Conservation (phyloP, 2,113 vertebrate species). For the Calidris pugnax region DNA sequence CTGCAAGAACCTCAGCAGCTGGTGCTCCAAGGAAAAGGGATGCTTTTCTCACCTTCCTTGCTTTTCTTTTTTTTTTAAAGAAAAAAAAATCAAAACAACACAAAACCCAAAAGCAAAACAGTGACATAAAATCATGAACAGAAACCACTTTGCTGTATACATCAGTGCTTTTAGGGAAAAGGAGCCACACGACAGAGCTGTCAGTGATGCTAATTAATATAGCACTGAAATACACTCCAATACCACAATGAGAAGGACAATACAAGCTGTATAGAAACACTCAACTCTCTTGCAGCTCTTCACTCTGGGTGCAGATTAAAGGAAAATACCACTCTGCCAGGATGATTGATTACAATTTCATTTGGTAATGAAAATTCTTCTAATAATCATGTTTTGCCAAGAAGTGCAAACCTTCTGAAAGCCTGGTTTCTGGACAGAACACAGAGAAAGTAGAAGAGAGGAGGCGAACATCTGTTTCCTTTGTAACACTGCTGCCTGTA, state of each 20-base stretch:
- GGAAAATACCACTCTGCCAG: neutral
- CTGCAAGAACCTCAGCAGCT: neutral
- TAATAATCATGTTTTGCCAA: neutral
- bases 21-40: neutral
- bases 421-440: neutral
- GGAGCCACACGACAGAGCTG: accelerated
- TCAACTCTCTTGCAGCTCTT: neutral
- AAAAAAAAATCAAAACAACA: neutral
- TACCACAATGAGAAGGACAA: neutral
- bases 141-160: neutral
- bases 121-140: neutral
- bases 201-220: neutral
- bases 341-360: constrained; percentile 12
- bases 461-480: neutral
- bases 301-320: neutral
- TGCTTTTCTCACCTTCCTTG: neutral
- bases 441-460: neutral
- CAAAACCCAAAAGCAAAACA: neutral
- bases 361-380: neutral
- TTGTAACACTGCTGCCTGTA: neutral
- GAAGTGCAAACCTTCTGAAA: neutral
- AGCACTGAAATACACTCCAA: neutral
- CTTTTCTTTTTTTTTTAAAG: too few species aligned
- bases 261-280: neutral
- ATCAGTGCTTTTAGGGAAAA: neutral